Conservation (phyloP, 1,140 invertebrate species). For the Drosophila biarmipes region DNA sequence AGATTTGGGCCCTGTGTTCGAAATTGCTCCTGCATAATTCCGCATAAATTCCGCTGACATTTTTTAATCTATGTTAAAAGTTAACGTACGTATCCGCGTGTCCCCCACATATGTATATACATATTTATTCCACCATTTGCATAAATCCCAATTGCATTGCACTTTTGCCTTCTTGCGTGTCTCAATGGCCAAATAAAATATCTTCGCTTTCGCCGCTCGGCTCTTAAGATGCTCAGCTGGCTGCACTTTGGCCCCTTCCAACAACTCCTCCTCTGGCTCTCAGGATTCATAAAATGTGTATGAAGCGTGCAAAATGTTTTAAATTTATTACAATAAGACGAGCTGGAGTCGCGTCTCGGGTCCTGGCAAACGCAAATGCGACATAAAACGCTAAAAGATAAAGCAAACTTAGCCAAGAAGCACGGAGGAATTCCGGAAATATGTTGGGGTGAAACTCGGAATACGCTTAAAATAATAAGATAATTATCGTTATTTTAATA, state of each 20-base stretch:
- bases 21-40: conserved; percentile 66
- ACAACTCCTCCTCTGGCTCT: conserved; percentile 38
- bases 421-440: neutral
- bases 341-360: conserved; percentile 60
- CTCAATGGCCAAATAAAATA: conserved; percentile 83
- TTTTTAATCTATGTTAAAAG: conserved; percentile 80
- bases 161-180: conserved; percentile 67
- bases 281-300: conserved; percentile 81
- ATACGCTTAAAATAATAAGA: conserved; percentile 1
- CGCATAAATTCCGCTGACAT: conserved; percentile 75
- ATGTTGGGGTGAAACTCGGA: neutral
- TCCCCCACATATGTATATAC: conserved; percentile 7
- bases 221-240: conserved; percentile 59
- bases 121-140: conserved; percentile 72
- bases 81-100: conserved; percentile 30
- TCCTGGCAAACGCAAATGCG: conserved; percentile 72
- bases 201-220: conserved; percentile 31
- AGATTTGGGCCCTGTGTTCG: conserved; percentile 44
- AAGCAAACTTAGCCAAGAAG: conserved; percentile 44
- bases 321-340: conserved; percentile 83
- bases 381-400: conserved; percentile 81
- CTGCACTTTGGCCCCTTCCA: conserved; percentile 60
- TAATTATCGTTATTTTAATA: too few species aligned
- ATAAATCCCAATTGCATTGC: conserved; percentile 82
- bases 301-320: conserved; percentile 81